A percentile compares a stretch with the other conserved stretches of the same genome.
Conservation (phyloP, 2,797 vertebrate species). For the Gouania willdenowi region DNA sequence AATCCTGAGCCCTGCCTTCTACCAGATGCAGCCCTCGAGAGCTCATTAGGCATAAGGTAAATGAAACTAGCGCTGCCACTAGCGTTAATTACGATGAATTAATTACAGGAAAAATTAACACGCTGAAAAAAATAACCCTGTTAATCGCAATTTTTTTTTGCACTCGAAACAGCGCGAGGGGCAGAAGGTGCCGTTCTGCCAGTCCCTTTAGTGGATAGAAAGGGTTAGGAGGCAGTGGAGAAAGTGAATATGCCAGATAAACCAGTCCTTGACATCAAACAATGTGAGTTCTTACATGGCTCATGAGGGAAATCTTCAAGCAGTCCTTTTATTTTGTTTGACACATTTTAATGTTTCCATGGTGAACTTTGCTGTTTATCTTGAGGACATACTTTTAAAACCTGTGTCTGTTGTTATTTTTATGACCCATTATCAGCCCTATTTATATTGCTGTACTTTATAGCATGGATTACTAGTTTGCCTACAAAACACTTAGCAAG, state of each 20-base stretch:
- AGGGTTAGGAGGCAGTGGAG: conserved; percentile 52
- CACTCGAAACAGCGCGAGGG: too few relatives aligned
- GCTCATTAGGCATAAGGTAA: conserved; percentile 60
- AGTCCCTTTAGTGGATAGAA: conserved; percentile 33
- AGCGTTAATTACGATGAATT: too few relatives aligned
- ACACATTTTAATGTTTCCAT: conserved; percentile 17
- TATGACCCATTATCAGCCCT: too few relatives aligned
- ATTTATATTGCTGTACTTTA: too few relatives aligned
- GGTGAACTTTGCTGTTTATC: conserved; percentile 7
- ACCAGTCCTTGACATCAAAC: conserved; percentile 48
- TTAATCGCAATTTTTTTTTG: too few relatives aligned
- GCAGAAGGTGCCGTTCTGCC: conserved; percentile 51
- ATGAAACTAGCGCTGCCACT: too few relatives aligned
- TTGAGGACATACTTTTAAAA: conserved; percentile 7
- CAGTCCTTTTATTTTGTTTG: conserved; percentile 24
- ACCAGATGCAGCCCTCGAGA: conserved; percentile 47
- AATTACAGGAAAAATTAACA: too few relatives aligned
- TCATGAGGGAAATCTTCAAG: conserved; percentile 49
- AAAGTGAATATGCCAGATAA: conserved; percentile 33
- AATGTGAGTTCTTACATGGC: conserved; percentile 42
- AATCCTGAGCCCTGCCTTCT: conserved; percentile 40
- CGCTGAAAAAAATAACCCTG: too few relatives aligned
- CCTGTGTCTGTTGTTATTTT: too few relatives aligned
- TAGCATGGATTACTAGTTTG: too few relatives aligned
- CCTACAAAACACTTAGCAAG: too few relatives aligned